Evolutionary conservation across 2,888 invertebrate species (phyloP).

Genomic region (Seira ritae): DNA sequence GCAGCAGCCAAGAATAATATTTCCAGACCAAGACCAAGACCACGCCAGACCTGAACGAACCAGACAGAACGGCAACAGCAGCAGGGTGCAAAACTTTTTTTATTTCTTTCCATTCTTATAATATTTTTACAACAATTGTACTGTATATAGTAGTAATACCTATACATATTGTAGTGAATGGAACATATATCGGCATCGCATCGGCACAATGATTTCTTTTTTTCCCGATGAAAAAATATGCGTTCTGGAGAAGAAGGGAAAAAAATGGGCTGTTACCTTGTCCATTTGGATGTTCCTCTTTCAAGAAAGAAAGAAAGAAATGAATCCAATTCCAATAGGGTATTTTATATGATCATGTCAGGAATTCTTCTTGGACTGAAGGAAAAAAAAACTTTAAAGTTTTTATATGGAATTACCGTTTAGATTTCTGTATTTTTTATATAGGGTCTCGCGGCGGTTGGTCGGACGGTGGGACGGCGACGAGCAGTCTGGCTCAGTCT

Average conservation of each 20-base stretch:
- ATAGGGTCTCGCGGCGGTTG: slow-evolving; percentile 5
- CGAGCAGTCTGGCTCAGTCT: slow-evolving; percentile 53
- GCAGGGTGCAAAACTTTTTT: slow-evolving; percentile 60
- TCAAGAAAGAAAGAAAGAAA: neutral
- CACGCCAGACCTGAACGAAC: too few relatives aligned
- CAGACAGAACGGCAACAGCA: slow-evolving; percentile 58
- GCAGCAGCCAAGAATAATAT: too few relatives aligned
- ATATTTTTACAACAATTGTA: slow-evolving; percentile 27
- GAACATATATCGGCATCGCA: neutral
- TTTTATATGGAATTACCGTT: neutral
- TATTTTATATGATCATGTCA: slow-evolving; percentile 1
- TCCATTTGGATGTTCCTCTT: neutral
- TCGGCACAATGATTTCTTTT: neutral
- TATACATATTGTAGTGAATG: neutral
- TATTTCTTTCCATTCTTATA: slow-evolving; percentile 31
- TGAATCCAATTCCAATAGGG: neutral
- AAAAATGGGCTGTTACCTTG: slow-evolving; percentile 3
- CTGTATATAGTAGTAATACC: slow-evolving; percentile 3
- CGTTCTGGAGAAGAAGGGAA: neutral
- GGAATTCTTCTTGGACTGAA: neutral
- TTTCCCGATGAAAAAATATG: neutral
- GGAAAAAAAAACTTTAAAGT: too few relatives aligned
- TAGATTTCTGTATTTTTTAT: neutral
- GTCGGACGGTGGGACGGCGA: slow-evolving; percentile 28
- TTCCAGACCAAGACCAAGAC: too few relatives aligned